Conservation (phyloP, 1,140 invertebrate genomes). For the Calliphora vicina region DNA sequence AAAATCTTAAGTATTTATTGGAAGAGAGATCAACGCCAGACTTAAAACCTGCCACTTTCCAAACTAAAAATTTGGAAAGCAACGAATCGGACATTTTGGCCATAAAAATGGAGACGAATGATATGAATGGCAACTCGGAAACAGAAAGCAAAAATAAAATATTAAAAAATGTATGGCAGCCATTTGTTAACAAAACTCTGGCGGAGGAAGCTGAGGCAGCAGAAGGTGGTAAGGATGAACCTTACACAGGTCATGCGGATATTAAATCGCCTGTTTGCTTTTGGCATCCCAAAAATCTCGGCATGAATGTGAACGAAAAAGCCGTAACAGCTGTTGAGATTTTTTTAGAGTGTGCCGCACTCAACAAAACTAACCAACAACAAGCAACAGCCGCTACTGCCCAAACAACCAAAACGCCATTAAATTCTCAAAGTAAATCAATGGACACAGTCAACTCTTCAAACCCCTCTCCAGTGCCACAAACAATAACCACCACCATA, state of each 20-base stretch:
- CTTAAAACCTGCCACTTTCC: neutral
- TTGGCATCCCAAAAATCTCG: slow-evolving; percentile 47
- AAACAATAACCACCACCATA: neutral
- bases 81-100: neutral
- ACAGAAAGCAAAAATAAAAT: neutral
- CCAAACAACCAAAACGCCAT: too few species aligned
- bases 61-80: neutral
- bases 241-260: neutral
- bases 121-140: neutral
- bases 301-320: slow-evolving; percentile 31
- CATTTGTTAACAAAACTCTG: neutral
- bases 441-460: too few species aligned
- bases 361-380: slow-evolving; percentile 8
- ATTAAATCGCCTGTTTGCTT: slow-evolving; percentile 45
- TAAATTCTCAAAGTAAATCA: too few species aligned
- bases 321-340: slow-evolving; percentile 51
- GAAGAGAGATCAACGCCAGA: neutral
- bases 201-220: neutral
- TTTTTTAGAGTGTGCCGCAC: slow-evolving; percentile 53
- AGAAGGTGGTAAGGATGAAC: neutral
- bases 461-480: neutral
- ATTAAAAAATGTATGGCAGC: neutral
- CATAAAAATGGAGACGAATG: neutral
- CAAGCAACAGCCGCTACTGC: neutral
- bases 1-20: neutral